A percentile compares a stretch with the other conserved stretches of the same genome.
These are phyloP conservation scores for Phyllostomus discolor DNA, from an alignment of 2,113 vertebrate genomes.

Conservation along the genomic window DNA sequence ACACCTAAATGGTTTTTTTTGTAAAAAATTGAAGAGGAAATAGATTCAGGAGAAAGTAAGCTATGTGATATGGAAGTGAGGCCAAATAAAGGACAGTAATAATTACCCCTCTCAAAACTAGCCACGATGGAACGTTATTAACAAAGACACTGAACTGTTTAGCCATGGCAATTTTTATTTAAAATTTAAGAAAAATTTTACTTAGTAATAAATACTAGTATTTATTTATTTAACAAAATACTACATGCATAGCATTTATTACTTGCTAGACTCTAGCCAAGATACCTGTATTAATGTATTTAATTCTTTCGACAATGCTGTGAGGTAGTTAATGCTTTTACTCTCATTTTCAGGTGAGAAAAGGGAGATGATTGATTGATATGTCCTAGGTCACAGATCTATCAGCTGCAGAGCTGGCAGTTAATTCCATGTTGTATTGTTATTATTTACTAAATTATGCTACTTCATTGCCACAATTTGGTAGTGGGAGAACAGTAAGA, in stretches of 20 bases:
- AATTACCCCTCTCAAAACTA: background rate
- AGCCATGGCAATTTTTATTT: background rate
- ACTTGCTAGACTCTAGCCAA: background rate
- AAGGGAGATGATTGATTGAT: background rate
- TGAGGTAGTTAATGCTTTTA: background rate
- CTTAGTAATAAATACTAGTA: background rate
- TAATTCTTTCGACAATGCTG: background rate
- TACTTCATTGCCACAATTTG: background rate
- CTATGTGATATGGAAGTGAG: background rate
- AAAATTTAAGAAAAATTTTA: background rate
- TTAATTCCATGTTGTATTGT: background rate
- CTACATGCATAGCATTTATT: background rate
- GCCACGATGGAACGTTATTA: background rate
- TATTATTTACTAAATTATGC: background rate
- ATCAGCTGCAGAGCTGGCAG: background rate
- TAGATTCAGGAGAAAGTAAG: background rate
- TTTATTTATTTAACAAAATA: background rate
- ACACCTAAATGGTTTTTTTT: background rate
- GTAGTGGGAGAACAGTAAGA: background rate
- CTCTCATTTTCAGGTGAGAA: too few species aligned
- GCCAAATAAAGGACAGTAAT: background rate
- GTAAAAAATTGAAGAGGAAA: background rate
- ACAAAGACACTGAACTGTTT: background rate
- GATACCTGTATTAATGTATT: background rate
- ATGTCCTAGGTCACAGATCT: background rate